Evolutionary conservation across 2,113 vertebrate genomes (phyloP).

Genomic region (Meleagris gallopavo): DNA sequence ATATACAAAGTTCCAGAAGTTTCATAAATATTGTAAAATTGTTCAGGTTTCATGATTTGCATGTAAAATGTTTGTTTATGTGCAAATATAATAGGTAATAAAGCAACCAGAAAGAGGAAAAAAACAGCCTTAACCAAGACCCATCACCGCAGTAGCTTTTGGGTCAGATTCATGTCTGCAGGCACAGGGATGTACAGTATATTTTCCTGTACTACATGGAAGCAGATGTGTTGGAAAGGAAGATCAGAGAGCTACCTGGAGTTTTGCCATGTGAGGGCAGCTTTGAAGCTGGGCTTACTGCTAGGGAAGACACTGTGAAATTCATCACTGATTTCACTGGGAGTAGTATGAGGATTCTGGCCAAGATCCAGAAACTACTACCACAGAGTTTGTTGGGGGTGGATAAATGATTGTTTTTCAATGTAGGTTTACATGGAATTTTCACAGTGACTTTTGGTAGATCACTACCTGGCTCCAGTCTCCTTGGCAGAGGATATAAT

Average conservation of each 20-base stretch:
- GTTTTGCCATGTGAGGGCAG: conserved; percentile 27
- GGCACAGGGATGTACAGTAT: neutral
- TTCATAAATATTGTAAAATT: neutral
- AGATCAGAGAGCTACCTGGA: neutral
- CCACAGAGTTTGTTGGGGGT: neutral
- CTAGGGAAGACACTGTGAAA: neutral
- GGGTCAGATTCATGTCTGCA: conserved; percentile 24
- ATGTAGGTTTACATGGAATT: neutral
- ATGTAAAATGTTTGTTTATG: conserved; percentile 41
- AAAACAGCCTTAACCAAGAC: neutral
- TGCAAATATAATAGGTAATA: conserved; percentile 24
- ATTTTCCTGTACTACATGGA: conserved; percentile 18
- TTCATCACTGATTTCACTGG: conserved; percentile 19
- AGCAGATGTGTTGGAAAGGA: conserved; percentile 38
- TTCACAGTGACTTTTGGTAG: neutral
- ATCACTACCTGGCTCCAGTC: neutral
- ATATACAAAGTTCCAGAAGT: neutral
- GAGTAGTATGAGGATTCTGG: conserved; percentile 7
- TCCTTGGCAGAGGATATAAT: neutral
- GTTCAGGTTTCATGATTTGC: neutral
- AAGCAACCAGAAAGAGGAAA: neutral
- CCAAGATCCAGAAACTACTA: neutral
- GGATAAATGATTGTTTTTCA: neutral
- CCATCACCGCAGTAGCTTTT: neutral
- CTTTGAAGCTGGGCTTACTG: conserved; percentile 14